Base-by-base conservation (phyloP, 2,888 invertebrate species). In the Tryphoninae sp. region DNA sequence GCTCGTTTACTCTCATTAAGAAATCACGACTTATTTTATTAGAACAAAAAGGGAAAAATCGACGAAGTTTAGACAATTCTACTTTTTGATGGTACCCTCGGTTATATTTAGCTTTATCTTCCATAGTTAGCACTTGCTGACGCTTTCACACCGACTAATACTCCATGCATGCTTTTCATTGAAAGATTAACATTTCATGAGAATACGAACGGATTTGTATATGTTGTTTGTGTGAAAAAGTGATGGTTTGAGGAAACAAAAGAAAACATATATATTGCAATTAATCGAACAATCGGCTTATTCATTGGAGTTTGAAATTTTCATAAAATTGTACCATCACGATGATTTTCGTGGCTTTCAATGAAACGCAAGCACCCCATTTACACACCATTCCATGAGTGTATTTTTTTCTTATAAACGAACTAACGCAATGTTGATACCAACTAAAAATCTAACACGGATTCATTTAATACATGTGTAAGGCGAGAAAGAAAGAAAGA, bases 91-190 rank as follows among this genome's bases (percentile, higher is more conserved):
- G 92, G 92, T 92, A 89, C 92, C 92, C 92, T 92, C 92, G 89
- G 90, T 91, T 91, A 92, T 91, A 92, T 92, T 92, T 92, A 92
- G 92, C 92, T 92, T 92, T 92, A 92, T 92, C 92, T 92, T 92
- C 88, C 87, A 91, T 92, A 92, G 91, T 90, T 92, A 90, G 91
- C 91, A 92, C 92, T 90, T 91, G 92, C 91, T 90, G 88, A 91
- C 89, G 92, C 92, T 92, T 92, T 86, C 83, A 91, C 91, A 92
- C 91, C 90, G 88, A 92, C 89, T 88, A 85, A 87, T 89, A 88
- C 83, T 88, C 86, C 86, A 88, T 86, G 89, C 89, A 87, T 89
- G 90, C 90, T 82, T 90, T 91, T 91, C 89, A 90, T 89, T 89
- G 87, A 89, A 90, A 87, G 78, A 53, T 72, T 26, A 59, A 75